These are phyloP conservation scores for Toxotes chatareus DNA, from an alignment of 2,113 vertebrate species.

Conservation along the genomic window DNA sequence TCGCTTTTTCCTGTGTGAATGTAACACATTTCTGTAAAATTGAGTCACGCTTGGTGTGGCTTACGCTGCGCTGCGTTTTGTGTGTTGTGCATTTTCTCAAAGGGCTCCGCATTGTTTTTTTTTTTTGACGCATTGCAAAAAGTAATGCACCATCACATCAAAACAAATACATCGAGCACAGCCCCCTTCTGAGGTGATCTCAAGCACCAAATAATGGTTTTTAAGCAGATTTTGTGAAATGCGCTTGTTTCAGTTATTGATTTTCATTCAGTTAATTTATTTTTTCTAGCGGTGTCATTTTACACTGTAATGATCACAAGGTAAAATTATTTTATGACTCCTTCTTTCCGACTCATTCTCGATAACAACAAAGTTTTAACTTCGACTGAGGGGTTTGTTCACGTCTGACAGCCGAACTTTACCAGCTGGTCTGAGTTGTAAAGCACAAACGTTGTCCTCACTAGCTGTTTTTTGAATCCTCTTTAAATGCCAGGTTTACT, in stretches of 20 bases:
- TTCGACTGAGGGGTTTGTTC: neutral
- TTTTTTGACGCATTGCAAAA: neutral
- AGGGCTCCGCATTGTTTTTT: neutral
- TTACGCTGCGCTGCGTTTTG: neutral
- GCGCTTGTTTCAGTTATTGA: conserved; percentile 2
- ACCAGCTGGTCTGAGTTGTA: neutral
- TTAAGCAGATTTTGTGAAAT: neutral
- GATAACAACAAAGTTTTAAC: neutral
- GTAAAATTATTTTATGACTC: neutral
- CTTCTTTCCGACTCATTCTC: conserved; percentile 3
- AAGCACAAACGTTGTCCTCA: conserved; percentile 9
- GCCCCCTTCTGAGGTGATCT: neutral
- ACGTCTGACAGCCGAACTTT: conserved; percentile 1
- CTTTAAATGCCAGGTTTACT: conserved; percentile 35
- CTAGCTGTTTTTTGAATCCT: conserved; percentile 28
- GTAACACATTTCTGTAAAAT: neutral
- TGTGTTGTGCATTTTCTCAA: neutral
- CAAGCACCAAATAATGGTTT: neutral
- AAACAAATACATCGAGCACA: neutral
- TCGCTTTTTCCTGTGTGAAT: neutral
- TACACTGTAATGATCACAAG: neutral
- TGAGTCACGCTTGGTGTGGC: neutral
- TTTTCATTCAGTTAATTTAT: neutral
- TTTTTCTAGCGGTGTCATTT: conserved; percentile 7
- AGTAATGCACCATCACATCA: neutral